Evolutionary conservation across 2,888 invertebrate genomes (phyloP).

Genomic region (Dryadula phaetusa): DNA sequence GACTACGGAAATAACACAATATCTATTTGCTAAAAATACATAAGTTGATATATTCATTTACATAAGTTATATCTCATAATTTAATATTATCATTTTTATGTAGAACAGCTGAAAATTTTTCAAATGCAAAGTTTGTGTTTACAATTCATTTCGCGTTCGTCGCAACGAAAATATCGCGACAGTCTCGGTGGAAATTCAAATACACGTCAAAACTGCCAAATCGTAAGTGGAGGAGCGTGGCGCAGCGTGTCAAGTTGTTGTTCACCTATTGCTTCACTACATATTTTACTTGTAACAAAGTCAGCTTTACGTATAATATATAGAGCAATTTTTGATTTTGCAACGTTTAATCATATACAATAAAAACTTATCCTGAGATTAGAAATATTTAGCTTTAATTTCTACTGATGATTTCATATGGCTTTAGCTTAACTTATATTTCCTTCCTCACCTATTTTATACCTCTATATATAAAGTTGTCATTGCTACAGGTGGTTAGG

Average conservation of each 20-base stretch:
- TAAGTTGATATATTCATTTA: not conserved
- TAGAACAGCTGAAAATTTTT: conserved; percentile 1
- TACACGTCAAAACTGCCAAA: conserved; percentile 23
- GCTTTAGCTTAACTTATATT: too few species aligned
- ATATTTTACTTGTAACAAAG: not conserved
- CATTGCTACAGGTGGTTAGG: too few species aligned
- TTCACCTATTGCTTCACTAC: conserved; percentile 14
- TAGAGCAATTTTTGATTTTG: too few species aligned
- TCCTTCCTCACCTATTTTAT: too few species aligned
- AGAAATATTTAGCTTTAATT: too few species aligned
- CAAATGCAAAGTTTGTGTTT: conserved; percentile 26
- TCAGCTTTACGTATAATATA: not conserved
- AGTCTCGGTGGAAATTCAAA: conserved; percentile 21
- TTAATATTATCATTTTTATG: not conserved
- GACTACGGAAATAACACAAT: too few species aligned
- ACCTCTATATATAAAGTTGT: too few species aligned
- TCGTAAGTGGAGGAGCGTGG: conserved; percentile 25
- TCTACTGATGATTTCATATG: too few species aligned
- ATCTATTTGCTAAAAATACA: too few species aligned
- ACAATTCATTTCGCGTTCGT: conserved; percentile 27
- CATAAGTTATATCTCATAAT: not conserved
- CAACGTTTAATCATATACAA: too few species aligned
- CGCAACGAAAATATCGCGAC: conserved; percentile 22
- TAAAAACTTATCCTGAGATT: too few species aligned
- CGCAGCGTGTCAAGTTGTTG: conserved; percentile 7